Evolutionary conservation across 2,888 invertebrate genomes (phyloP).

Genomic region (Cataglyphis livida): DNA sequence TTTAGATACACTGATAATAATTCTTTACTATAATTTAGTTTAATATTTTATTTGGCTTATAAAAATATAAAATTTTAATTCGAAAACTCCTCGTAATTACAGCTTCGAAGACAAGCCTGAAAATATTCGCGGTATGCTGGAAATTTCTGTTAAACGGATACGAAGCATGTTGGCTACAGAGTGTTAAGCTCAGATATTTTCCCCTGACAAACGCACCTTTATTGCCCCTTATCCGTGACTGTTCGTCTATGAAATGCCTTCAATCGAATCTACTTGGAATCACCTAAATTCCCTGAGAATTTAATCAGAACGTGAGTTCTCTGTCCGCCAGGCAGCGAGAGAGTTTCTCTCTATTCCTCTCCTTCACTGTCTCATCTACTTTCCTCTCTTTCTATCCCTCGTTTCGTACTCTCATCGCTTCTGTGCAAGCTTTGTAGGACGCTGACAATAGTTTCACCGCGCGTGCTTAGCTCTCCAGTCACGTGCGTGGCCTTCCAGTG

Average conservation of each 20-base stretch:
- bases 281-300: constrained; percentile 81
- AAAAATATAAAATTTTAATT: constrained; percentile 29
- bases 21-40: not conserved
- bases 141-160: constrained; percentile 59
- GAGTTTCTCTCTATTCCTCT: constrained; percentile 40
- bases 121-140: constrained; percentile 43
- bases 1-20: not conserved
- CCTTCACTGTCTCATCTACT: constrained; percentile 20
- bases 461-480: constrained; percentile 76
- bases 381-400: constrained; percentile 35
- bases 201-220: constrained; percentile 76
- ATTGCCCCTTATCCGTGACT: constrained; percentile 80
- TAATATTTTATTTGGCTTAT: not conserved
- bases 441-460: constrained; percentile 78
- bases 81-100: constrained; percentile 30
- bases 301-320: constrained; percentile 81
- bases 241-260: constrained; percentile 81
- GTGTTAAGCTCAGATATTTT: constrained; percentile 72
- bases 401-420: constrained; percentile 44
- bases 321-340: constrained; percentile 61
- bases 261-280: constrained; percentile 81
- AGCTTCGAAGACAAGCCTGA: constrained; percentile 31
- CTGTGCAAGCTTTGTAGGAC: constrained; percentile 55
- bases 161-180: constrained; percentile 54
- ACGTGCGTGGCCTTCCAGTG: constrained; percentile 77